phyloP scores from a whole-genome alignment of 1,140 invertebrate genomes.

The Bombus haemorrhoidalis region DNA sequence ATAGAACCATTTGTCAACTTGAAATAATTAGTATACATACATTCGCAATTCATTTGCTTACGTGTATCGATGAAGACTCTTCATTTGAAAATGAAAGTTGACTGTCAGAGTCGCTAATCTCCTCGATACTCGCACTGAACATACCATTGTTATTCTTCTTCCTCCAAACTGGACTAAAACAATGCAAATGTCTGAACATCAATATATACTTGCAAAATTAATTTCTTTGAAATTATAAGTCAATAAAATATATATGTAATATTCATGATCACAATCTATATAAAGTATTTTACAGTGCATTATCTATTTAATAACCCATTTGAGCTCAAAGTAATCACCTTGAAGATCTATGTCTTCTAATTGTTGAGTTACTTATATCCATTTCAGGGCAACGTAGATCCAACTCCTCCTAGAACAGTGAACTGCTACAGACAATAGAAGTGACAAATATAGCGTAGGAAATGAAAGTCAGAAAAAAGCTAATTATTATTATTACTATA shows the following conservation, averaged over 20 bases:
- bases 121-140: constrained; percentile 77
- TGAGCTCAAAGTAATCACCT: constrained; percentile 73
- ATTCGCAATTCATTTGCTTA: constrained; percentile 51
- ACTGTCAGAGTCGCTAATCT: constrained; percentile 79
- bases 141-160: constrained; percentile 81
- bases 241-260: not conserved
- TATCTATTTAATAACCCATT: not conserved
- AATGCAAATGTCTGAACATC: constrained; percentile 71
- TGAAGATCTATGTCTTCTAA: constrained; percentile 74
- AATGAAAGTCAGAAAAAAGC: not conserved
- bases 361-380: constrained; percentile 73
- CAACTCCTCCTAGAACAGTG: constrained; percentile 79
- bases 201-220: constrained; percentile 39
- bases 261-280: not conserved
- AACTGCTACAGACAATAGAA: constrained; percentile 79
- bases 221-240: not conserved
- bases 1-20: not conserved
- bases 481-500: too few relatives aligned
- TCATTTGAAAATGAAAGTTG: constrained; percentile 80
- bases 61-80: constrained; percentile 79
- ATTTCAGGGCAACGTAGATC: constrained; percentile 77
- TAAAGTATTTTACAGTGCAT: not conserved
- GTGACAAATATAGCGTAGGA: constrained; percentile 19
- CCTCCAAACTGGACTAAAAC: constrained; percentile 82
- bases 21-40: not conserved